These are phyloP conservation scores for Eupeodes latifasciatus DNA, from an alignment of 2,888 invertebrate species.

Conservation along the genomic window DNA sequence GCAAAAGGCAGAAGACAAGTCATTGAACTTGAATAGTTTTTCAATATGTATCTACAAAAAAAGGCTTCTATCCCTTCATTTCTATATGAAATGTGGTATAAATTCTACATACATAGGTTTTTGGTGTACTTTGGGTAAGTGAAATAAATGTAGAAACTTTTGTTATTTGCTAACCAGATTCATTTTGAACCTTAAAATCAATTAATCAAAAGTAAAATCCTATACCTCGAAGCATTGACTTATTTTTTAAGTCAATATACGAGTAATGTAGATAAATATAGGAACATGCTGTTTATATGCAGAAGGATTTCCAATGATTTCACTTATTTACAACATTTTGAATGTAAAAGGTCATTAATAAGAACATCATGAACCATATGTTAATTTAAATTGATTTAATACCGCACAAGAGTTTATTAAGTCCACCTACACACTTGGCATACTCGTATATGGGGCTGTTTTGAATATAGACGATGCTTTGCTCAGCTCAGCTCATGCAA, in stretches of 20 bases:
- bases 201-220: too few species aligned
- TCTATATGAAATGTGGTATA: not conserved
- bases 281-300: too few species aligned
- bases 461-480: not conserved
- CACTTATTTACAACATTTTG: conserved; percentile 15
- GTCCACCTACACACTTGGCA: conserved; percentile 28
- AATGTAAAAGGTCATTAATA: conserved; percentile 37
- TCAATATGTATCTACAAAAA: not conserved
- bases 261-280: too few species aligned
- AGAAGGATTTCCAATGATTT: conserved; percentile 13
- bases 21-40: conserved; percentile 56
- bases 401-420: conserved; percentile 9
- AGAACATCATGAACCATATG: conserved; percentile 20
- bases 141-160: too few species aligned
- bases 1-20: conserved; percentile 21
- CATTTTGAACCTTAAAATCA: too few species aligned
- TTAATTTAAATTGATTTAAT: conserved; percentile 37
- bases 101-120: too few species aligned
- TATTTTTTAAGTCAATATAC: too few species aligned
- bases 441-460: not conserved
- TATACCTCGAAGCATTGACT: too few species aligned
- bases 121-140: too few species aligned
- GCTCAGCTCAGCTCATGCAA: not conserved
- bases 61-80: not conserved
- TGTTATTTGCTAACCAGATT: too few species aligned